These are phyloP conservation scores for Teleopsis dalmanni DNA, from an alignment of 1,140 invertebrate species.

Conservation along the genomic window DNA sequence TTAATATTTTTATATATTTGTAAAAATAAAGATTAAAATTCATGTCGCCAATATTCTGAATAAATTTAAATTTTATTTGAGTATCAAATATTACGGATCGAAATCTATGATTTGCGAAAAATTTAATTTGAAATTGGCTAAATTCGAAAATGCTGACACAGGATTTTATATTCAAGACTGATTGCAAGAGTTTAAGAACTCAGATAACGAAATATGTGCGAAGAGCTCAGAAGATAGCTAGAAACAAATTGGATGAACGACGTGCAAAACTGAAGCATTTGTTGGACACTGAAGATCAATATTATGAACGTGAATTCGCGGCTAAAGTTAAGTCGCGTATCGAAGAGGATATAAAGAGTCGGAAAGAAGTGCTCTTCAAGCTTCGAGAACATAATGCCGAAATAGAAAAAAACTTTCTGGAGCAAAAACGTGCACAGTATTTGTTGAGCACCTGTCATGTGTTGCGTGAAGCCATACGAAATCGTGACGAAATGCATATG, in stretches of 20 bases:
- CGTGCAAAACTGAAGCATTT: slow-evolving; percentile 17
- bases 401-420: slow-evolving; percentile 21
- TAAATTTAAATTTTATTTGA: too few relatives aligned
- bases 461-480: slow-evolving; percentile 28
- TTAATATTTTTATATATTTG: too few relatives aligned
- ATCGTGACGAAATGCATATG: slow-evolving; percentile 21
- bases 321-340: slow-evolving; percentile 30
- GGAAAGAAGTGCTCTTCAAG: slow-evolving; percentile 24
- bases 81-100: too few relatives aligned
- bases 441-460: slow-evolving; percentile 33
- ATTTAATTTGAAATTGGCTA: too few relatives aligned
- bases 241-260: slow-evolving; percentile 22
- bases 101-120: too few relatives aligned
- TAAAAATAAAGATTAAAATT: too few relatives aligned
- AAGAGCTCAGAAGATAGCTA: slow-evolving; percentile 20
- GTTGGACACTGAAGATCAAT: slow-evolving; percentile 29
- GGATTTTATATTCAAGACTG: too few relatives aligned
- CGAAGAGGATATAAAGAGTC: slow-evolving; percentile 27
- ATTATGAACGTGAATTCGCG: slow-evolving; percentile 32
- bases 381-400: slow-evolving; percentile 23
- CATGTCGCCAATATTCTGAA: neutral
- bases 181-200: slow-evolving; percentile 28
- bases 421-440: slow-evolving; percentile 26
- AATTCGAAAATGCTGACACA: too few relatives aligned
- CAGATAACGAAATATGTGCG: slow-evolving; percentile 30